A percentile compares a stretch with the other conserved stretches of the same genome.
Conservation (phyloP, 2,888 invertebrate genomes). For the Mesorhabditis belari region DNA sequence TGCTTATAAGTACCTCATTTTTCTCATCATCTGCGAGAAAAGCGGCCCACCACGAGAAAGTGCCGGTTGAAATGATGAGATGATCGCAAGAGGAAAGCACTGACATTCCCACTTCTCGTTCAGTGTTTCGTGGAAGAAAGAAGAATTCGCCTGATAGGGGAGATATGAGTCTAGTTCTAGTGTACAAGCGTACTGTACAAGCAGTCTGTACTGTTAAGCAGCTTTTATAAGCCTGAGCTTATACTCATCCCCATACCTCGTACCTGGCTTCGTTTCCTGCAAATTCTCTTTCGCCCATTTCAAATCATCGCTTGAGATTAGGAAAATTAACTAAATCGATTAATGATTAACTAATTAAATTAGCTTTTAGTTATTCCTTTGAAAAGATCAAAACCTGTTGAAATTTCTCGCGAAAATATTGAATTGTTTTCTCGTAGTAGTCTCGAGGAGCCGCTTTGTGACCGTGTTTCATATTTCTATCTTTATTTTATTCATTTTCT, state of each 20-base stretch:
- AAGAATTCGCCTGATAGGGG: constrained; percentile 26
- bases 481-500: neutral
- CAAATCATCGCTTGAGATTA: constrained; percentile 54
- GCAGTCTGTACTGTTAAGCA: too few species aligned
- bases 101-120: constrained; percentile 53
- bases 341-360: neutral
- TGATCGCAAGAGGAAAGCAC: constrained; percentile 52
- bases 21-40: constrained; percentile 37
- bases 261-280: constrained; percentile 5
- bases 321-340: constrained; percentile 47
- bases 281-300: constrained; percentile 45
- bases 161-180: too few species aligned
- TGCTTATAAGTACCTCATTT: neutral
- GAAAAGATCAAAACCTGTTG: constrained; percentile 6
- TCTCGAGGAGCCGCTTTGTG: constrained; percentile 52
- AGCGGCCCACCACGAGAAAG: constrained; percentile 56
- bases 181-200: too few species aligned
- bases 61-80: constrained; percentile 53
- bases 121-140: constrained; percentile 11
- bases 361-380: neutral
- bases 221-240: constrained; percentile 1
- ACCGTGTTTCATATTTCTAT: constrained; percentile 34
- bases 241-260: neutral
- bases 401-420: constrained; percentile 14
- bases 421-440: constrained; percentile 50